A percentile compares a stretch with the other conserved stretches of the same genome.
Evolutionary conservation across 2,113 vertebrate species (phyloP).

Genomic region (Crotalus helleri): DNA sequence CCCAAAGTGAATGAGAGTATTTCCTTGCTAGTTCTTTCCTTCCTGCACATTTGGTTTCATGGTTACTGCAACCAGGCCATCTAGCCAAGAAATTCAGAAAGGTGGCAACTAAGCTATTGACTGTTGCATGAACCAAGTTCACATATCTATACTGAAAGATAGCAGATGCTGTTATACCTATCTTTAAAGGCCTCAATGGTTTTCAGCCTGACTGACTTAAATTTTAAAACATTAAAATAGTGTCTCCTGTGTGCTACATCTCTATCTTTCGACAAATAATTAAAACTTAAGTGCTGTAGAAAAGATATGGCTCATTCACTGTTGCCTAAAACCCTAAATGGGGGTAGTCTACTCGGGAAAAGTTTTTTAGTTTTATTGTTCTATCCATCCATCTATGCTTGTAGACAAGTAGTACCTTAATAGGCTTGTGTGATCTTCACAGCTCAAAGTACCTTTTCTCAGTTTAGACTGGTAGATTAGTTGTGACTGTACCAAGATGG

Average conservation of each 20-base stretch:
- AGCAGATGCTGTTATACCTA: background rate
- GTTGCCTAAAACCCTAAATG: background rate
- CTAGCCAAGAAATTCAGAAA: background rate
- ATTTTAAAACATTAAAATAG: background rate
- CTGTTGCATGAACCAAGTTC: background rate
- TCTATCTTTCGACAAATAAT: background rate
- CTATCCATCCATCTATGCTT: background rate
- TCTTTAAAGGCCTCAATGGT: background rate
- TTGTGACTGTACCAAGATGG: background rate
- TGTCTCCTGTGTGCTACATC: background rate
- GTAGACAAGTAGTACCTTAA: background rate
- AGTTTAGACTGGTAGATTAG: background rate
- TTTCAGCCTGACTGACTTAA: background rate
- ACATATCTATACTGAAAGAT: background rate
- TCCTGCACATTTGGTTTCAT: background rate
- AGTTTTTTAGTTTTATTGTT: background rate
- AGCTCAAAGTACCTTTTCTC: background rate
- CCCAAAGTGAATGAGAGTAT: background rate
- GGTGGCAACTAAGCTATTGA: background rate
- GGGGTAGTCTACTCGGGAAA: background rate
- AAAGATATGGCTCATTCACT: background rate
- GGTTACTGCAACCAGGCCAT: background rate
- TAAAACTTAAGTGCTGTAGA: background rate
- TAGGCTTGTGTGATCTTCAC: background rate
- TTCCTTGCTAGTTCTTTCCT: background rate